These are phyloP conservation scores for Aldrovandia affinis DNA, from an alignment of 2,797 vertebrate species.

Conservation along the genomic window DNA sequence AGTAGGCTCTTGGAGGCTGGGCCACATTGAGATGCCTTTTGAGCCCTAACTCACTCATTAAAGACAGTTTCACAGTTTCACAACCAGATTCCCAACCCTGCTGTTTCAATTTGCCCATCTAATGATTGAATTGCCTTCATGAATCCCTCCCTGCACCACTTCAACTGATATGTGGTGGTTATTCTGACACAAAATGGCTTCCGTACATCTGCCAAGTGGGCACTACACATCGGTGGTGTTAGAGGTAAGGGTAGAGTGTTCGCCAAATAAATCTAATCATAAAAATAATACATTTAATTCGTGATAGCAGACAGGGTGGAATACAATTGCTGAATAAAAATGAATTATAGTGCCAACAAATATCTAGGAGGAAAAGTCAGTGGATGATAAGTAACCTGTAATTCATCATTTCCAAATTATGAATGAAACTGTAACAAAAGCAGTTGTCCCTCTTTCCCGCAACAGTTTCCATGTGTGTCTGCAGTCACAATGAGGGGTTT, in stretches of 20 bases:
- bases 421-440: constrained; percentile 19
- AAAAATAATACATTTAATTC: no score
- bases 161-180: neutral
- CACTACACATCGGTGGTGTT: neutral
- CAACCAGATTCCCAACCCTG: no score
- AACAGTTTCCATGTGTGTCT: constrained; percentile 20
- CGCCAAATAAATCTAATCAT: neutral
- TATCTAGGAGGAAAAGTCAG: neutral
- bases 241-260: neutral
- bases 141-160: neutral
- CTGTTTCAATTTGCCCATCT: no score
- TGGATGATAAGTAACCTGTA: neutral
- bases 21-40: no score
- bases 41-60: no score
- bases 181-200: neutral
- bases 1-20: no score
- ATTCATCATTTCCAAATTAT: neutral
- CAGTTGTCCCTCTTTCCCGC: neutral
- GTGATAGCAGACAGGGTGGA: no score
- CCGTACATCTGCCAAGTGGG: neutral
- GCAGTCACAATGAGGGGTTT: constrained; percentile 9
- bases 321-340: neutral
- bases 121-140: no score
- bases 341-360: neutral
- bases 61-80: no score